Base-by-base conservation (phyloP, 2,113 vertebrate genomes). In the Colaptes auratus region DNA sequence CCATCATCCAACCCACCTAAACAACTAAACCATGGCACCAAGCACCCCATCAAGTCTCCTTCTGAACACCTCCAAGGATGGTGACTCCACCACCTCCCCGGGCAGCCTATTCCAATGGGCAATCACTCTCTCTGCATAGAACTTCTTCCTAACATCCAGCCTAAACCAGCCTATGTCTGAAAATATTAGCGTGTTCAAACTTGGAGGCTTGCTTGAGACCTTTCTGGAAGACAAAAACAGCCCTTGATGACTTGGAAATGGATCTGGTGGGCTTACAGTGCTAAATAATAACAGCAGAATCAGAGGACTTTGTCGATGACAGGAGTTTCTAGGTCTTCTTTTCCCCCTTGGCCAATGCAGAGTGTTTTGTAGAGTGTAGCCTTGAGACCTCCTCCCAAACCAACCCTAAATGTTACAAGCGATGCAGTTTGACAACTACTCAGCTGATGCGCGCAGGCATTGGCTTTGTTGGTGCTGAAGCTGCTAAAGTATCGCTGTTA, bases 231-330 rank as follows among this genome's bases (percentile, higher is more conserved):
- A 88, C 30, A 90, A 69, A 89, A 95, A 65, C 76, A 84, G 27
- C 36, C 55, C 73, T 69, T 3, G 1, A 25, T 86, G 72, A 58
- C 92, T 79, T 52, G 36, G 88, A 91, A 88, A 94, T 59, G 55
- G 73, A 95, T 89, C 91, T 95, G 91, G 79, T 96, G 90, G 77
- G 70, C 65, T 95, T 83, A 66, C 2, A 52, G 70, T 35, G 70
- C 78, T 95, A 92, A 96, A 94, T 84, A 90, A 91, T 86, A 92
- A 83, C 82, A 92, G 59, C 39, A 78, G 73, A 86, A 92, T 58
- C 44, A 61, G 39, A 50, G 52, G 86, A 55, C 80, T 95, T 95
- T 86, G 66, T 93, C 72, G 70, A 92, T 61, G 76, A 92, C 76
- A 90, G 56, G 65, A 78, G 84, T 97, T 95, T 95, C 82, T 94